Evolutionary conservation across 2,797 vertebrate species (phyloP).

Genomic region (Dromococcyx pavoninus): DNA sequence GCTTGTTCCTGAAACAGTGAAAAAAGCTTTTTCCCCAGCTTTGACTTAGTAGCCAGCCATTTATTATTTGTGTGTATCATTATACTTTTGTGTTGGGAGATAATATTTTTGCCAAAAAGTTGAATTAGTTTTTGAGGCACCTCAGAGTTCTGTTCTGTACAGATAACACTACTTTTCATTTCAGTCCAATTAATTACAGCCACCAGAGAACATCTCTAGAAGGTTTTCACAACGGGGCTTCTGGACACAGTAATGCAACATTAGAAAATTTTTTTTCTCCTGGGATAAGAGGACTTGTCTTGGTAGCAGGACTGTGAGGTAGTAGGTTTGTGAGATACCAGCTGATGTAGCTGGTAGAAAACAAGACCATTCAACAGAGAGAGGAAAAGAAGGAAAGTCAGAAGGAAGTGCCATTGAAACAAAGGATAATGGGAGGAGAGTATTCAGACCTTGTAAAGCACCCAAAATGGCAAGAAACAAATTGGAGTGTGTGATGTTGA

Average conservation of each 20-base stretch:
- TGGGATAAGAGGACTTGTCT: background rate
- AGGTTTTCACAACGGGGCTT: background rate
- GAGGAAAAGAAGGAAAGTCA: background rate
- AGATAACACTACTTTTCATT: background rate
- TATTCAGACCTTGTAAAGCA: background rate
- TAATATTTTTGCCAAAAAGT: background rate
- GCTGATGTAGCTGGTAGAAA: background rate
- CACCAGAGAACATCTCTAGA: background rate
- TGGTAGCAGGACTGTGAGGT: background rate
- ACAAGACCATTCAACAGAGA: background rate
- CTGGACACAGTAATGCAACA: background rate
- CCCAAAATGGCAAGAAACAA: background rate
- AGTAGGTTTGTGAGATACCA: background rate
- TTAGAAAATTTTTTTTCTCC: background rate
- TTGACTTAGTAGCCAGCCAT: background rate
- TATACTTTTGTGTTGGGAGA: background rate
- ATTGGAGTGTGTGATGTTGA: background rate
- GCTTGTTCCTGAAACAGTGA: background rate
- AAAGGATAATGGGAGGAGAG: background rate
- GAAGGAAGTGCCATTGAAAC: background rate
- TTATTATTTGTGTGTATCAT: background rate
- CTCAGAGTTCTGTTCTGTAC: background rate
- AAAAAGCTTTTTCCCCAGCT: background rate
- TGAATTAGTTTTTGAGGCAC: background rate
- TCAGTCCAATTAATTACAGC: background rate